Evolutionary conservation across 2,888 invertebrate species (phyloP).

Genomic region (Dynastes tityus): DNA sequence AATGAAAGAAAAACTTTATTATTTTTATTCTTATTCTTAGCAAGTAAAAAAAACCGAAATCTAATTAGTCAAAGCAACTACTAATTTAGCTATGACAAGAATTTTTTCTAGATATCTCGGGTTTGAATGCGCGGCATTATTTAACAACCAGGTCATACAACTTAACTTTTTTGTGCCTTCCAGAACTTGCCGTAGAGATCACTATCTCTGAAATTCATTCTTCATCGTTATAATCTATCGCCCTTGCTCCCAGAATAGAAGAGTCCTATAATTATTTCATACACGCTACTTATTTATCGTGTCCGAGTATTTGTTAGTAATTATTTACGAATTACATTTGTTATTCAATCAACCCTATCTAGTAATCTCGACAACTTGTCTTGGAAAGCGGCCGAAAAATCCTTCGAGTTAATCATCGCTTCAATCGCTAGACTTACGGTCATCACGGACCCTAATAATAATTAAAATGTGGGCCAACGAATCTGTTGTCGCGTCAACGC

Average conservation of each 20-base stretch:
- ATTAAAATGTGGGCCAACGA: conserved; percentile 43
- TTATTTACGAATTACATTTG: conserved; percentile 35
- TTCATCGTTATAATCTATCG: background rate
- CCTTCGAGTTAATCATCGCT: conserved; percentile 17
- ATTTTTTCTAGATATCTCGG: no score
- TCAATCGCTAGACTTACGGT: background rate
- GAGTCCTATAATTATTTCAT: conserved; percentile 20
- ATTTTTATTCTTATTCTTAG: no score
- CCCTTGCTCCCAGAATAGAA: conserved; percentile 13
- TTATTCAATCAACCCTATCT: conserved; percentile 41
- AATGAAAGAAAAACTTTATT: no score
- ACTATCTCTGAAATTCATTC: conserved; percentile 19
- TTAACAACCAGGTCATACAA: background rate
- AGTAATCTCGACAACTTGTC: conserved; percentile 23
- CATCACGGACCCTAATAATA: conserved; percentile 28
- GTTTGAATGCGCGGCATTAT: background rate
- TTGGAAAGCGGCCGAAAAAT: conserved; percentile 12
- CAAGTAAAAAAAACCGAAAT: no score
- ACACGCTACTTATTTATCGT: conserved; percentile 14
- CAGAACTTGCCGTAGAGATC: background rate
- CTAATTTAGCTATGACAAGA: no score
- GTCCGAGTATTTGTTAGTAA: conserved; percentile 31
- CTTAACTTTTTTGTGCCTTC: background rate
- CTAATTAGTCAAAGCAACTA: no score
- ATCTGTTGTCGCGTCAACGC: background rate